phyloP scores from a whole-genome alignment of 2,888 invertebrate species.

The Halictus ligatus region DNA sequence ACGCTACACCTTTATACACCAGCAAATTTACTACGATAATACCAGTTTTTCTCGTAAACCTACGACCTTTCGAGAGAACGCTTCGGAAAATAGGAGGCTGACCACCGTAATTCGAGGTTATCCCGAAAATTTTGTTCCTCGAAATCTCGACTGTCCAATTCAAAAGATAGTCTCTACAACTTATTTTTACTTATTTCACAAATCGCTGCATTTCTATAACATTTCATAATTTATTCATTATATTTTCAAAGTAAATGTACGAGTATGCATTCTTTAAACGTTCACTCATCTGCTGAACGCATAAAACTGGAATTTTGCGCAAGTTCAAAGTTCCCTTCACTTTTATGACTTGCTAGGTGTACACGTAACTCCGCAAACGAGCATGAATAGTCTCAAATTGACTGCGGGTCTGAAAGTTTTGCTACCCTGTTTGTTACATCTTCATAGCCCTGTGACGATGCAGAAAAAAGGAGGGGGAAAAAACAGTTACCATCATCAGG shows the following conservation, averaged over 20 bases:
- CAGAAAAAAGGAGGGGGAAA: background rate
- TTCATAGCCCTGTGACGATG: background rate
- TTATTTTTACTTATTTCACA: no score
- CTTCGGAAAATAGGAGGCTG: conserved; percentile 28
- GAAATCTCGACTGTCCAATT: background rate
- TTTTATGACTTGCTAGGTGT: background rate
- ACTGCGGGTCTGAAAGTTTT: background rate
- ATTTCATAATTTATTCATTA: background rate
- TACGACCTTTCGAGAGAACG: conserved; percentile 34
- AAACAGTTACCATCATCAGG: conserved; percentile 39
- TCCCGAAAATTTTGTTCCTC: background rate
- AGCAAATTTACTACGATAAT: conserved; percentile 63
- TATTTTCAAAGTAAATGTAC: background rate
- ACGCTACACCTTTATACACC: conserved; percentile 43
- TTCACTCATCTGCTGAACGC: background rate
- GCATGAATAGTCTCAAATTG: background rate
- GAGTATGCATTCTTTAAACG: background rate
- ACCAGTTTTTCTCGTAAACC: conserved; percentile 48
- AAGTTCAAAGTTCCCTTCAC: background rate
- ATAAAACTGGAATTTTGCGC: background rate
- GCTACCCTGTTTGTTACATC: background rate
- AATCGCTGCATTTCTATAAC: background rate
- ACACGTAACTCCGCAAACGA: background rate
- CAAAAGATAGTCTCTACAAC: background rate
- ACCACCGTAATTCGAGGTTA: conserved; percentile 13